Conservation (phyloP, 53 echinoderm and acorn worm species). For the Pentamera pediparva region DNA sequence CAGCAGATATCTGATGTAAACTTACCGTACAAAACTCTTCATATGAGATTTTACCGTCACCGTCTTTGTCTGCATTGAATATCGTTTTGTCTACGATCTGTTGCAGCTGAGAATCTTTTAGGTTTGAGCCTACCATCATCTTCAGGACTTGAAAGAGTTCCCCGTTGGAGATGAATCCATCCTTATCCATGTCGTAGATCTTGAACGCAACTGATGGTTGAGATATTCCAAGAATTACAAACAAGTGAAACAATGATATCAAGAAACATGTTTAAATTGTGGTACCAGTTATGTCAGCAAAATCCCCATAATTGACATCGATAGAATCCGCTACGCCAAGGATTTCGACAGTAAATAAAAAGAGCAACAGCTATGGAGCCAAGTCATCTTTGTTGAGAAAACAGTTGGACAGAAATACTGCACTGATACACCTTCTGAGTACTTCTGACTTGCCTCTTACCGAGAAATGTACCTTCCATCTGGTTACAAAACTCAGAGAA, state of each 20-base stretch:
- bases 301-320: not conserved
- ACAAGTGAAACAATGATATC: not conserved
- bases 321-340: too few relatives aligned
- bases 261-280: not conserved
- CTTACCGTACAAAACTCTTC: constrained; percentile 94
- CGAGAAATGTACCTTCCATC: too few relatives aligned
- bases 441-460: too few relatives aligned
- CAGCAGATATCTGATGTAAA: not conserved
- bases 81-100: constrained; percentile 99
- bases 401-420: too few relatives aligned
- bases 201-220: constrained; percentile 93
- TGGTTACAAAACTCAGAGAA: too few relatives aligned
- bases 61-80: constrained; percentile 85
- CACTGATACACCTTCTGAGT: too few relatives aligned
- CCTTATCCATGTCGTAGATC: constrained; percentile 97
- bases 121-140: constrained; percentile 98
- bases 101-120: constrained; percentile 94
- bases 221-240: too few relatives aligned
- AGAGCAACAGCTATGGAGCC: too few relatives aligned
- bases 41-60: constrained; percentile 89
- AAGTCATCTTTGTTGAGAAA: too few relatives aligned
- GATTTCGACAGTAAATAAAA: too few relatives aligned
- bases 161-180: constrained; percentile 94
- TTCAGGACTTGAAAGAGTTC: constrained; percentile 94
- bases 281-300: not conserved